phyloP scores from a whole-genome alignment of 1,140 invertebrate genomes.

The Hyphantria cunea region DNA sequence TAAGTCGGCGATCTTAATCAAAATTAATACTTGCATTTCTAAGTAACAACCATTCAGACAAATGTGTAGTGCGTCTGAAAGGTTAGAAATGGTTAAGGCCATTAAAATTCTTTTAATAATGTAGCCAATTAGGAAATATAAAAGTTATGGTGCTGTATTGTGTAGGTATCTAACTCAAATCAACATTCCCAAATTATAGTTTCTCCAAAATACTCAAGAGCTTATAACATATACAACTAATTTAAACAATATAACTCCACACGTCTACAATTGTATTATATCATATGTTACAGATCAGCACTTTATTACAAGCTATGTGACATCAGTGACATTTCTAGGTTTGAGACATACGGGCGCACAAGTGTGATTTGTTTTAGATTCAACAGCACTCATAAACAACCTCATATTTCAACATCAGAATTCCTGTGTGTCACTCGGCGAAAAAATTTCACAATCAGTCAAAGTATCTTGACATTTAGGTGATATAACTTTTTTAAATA shows the following conservation, averaged over 20 bases:
- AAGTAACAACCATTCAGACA: too few relatives aligned
- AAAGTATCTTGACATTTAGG: neutral
- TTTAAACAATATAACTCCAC: neutral
- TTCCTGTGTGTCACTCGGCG: neutral
- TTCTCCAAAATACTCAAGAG: too few relatives aligned
- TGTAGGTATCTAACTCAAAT: too few relatives aligned
- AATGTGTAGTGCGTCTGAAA: too few relatives aligned
- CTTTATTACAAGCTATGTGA: neutral
- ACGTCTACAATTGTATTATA: neutral
- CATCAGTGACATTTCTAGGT: neutral
- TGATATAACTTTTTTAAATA: neutral
- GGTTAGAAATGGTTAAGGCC: too few relatives aligned
- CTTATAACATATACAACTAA: too few relatives aligned
- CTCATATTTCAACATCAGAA: neutral
- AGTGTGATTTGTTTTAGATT: neutral
- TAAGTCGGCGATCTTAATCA: too few relatives aligned
- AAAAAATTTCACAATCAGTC: neutral
- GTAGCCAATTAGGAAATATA: too few relatives aligned
- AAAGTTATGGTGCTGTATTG: too few relatives aligned
- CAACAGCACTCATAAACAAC: neutral
- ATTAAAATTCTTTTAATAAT: too few relatives aligned
- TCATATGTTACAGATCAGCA: neutral
- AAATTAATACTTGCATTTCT: too few relatives aligned
- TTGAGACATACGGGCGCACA: neutral
- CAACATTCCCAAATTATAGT: too few relatives aligned